phyloP scores from a whole-genome alignment of 2,888 invertebrate species.

The Lysandra coridon region DNA sequence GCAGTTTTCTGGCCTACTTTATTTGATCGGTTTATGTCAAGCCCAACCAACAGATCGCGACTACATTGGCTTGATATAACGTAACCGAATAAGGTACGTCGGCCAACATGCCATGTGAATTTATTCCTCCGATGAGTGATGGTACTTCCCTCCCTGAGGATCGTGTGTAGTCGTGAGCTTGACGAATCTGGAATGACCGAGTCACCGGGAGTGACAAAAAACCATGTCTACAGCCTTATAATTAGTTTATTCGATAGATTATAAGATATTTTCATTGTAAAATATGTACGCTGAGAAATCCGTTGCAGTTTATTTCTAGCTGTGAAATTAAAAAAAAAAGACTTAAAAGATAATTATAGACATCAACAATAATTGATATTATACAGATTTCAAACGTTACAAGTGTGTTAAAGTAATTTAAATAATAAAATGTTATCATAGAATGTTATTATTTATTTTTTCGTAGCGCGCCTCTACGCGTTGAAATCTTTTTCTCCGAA shows the following conservation, averaged over 20 bases:
- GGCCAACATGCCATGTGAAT: not conserved
- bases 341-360: no score
- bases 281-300: not conserved
- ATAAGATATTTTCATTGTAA: not conserved
- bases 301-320: no score
- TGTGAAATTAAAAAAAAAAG: not conserved
- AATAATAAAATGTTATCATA: no score
- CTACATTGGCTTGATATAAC: no score
- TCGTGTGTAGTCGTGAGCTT: not conserved
- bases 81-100: not conserved
- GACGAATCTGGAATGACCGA: slow-evolving; percentile 29
- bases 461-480: not conserved
- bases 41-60: no score
- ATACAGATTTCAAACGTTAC: not conserved
- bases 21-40: no score
- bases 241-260: not conserved
- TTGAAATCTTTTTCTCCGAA: slow-evolving; percentile 25
- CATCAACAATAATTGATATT: no score
- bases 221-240: not conserved
- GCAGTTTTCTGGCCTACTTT: no score
- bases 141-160: not conserved
- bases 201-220: slow-evolving; percentile 9
- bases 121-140: not conserved
- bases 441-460: not conserved
- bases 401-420: not conserved